Evolutionary conservation across 64 coral and sea anemone species (phyloP), one percentile per base, ranked within the genome.

Genomic region (Cladopsammia gracilis): DNA sequence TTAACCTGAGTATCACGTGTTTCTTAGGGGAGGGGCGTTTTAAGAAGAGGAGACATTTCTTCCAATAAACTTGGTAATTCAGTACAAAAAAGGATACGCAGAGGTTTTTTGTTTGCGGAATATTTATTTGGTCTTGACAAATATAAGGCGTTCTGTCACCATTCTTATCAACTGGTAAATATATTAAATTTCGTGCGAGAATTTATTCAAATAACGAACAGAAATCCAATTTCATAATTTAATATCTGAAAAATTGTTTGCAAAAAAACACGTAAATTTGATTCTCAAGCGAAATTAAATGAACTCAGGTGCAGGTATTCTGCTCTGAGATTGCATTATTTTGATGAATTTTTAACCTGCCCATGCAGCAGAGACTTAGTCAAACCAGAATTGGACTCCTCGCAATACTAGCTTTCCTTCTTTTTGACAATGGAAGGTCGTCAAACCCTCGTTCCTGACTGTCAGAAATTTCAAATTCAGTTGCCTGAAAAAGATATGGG

Each of bases 401-500:
- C 1, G 91, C 70, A 48, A 93, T 87, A 42, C 91, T 93, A 34
- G 91, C 80, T 71, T 93, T 93, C 14, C 72, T 66, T 71, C 85
- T 93, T 46, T 73, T 93, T 10, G 91, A 74, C 34, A 48, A 42
- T 3, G 80, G 70, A 54, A 34, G 81, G 15, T 76, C 80, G 22
- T 93, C 91, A 54, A 19, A 73, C 8, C 24, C 58, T 45, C 59
- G 71, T 77, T 93, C 91, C 72, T 93, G 91, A 64, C 91, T 93
- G 52, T 93, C 71, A 57, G 91, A 93, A 77, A 93, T 93, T 25
- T 93, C 91, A 64, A 93, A 93, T 52, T 93, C 91, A 48, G 72
- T 50, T 25, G 77, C 62, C 91, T 93, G 51, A 70, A 76, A 43
- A 51, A 92, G 11, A 54, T 4, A 59, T 25, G 3, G 1, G 23